Evolutionary conservation across 2,113 vertebrate genomes (phyloP), one percentile per base, ranked within the genome.

Genomic region (rat (Rattus norvegicus)): DNA sequence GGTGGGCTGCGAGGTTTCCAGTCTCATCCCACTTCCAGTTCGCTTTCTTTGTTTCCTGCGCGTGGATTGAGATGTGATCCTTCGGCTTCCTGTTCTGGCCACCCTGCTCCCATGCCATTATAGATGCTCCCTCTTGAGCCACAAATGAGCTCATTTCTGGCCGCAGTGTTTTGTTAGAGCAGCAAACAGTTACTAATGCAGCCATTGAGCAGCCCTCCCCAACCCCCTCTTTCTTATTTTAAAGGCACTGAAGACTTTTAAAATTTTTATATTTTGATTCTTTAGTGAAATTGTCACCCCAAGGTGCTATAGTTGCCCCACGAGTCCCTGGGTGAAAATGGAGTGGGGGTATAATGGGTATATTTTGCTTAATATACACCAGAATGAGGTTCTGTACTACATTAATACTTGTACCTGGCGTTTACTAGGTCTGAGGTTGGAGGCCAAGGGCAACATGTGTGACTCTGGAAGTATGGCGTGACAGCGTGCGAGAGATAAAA

Each of bases 291-390:
- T 11, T 22, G 11, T 14, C 39, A 28, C 3, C 2, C 2, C 16
- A 5, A 76, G 30, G 61, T 72, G 12, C 11, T 33, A 20, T 49
- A 56, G n/a, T 81, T 17, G 5, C 30, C 77, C 43, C 0, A 39
- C 56, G 61, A 19, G 19, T 12, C 65, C 63, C 16, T 65, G 13
- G 75, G 63, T 16, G 1, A 52, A 70, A 73, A 24, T 2, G 30
- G 3, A 26, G 1, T 0, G 43, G 43, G 43, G 43, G 43, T 43
- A 3, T 43, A 43, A 43, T 43, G 2, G 43, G 43, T 39, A 24
- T 2, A 0, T 0, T 1, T 7, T 63, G 65, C 26, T 16, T 16
- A 28, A 8, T 19, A 12, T 1, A 9, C 3, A 16, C 17, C 39
- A 12, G 70, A 7, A 19, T 3, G n/a, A 77, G 2, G 61, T 16